phyloP scores from a whole-genome alignment of 2,797 vertebrate genomes.

The Capromys pilorides region DNA sequence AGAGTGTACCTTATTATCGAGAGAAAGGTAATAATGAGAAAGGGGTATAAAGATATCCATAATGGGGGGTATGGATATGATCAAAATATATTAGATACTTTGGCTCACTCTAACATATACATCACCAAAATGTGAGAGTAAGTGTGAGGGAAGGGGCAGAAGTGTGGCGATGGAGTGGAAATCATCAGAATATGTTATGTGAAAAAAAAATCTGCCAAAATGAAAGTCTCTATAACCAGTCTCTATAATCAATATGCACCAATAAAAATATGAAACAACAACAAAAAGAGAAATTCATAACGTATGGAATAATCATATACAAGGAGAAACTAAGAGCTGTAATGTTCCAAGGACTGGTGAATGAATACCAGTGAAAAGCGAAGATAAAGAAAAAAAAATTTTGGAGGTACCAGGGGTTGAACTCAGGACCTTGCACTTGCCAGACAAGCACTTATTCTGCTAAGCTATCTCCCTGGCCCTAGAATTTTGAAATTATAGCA shows the following conservation, averaged over 20 bases:
- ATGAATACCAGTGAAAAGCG: constrained; percentile 11
- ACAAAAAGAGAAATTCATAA: neutral
- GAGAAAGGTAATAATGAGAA: neutral
- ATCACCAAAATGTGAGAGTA: neutral
- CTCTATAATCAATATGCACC: neutral
- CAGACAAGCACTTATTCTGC: no score
- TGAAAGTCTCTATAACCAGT: neutral
- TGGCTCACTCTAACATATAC: neutral
- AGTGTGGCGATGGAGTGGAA: neutral
- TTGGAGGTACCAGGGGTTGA: no score
- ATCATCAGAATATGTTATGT: neutral
- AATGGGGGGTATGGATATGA: neutral
- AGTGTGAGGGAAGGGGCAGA: neutral
- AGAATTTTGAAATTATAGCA: neutral
- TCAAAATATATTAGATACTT: no score
- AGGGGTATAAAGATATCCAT: neutral
- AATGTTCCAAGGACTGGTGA: neutral
- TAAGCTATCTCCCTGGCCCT: no score
- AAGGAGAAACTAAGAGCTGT: neutral
- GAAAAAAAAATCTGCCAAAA: neutral
- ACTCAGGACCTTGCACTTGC: no score
- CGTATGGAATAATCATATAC: neutral
- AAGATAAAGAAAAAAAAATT: neutral
- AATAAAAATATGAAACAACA: neutral
- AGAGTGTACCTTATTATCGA: neutral